Evolutionary conservation across 2,113 vertebrate species (phyloP).

Genomic region (Cephalopterus ornatus): DNA sequence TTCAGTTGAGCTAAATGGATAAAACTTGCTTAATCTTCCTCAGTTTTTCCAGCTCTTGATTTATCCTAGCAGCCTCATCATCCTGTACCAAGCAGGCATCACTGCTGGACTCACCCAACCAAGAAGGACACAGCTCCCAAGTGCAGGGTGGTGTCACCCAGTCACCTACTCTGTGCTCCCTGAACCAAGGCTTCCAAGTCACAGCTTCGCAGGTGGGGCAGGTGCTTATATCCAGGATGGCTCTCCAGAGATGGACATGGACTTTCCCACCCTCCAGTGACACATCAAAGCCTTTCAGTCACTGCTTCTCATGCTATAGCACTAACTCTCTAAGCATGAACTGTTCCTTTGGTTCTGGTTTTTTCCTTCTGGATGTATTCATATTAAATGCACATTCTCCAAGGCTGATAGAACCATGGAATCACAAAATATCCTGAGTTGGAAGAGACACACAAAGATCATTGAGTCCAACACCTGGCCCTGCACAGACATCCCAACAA

Average conservation of each 20-base stretch:
- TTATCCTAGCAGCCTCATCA: neutral
- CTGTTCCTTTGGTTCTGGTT: neutral
- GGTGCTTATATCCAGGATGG: too few species aligned
- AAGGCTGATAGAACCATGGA: neutral
- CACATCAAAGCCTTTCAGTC: neutral
- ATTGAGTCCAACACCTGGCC: neutral
- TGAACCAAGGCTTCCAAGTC: neutral
- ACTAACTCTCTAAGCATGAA: neutral
- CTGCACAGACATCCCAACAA: neutral
- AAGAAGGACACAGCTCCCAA: neutral
- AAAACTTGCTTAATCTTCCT: neutral
- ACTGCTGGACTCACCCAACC: neutral
- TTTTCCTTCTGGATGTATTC: neutral
- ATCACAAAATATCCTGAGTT: neutral
- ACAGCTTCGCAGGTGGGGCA: neutral
- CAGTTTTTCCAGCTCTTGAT: neutral
- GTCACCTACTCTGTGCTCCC: neutral
- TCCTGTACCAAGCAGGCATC: neutral
- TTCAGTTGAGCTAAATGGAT: neutral
- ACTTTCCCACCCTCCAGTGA: neutral
- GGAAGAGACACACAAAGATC: neutral
- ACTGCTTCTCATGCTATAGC: neutral
- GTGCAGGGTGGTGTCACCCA: neutral
- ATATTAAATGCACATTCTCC: neutral
- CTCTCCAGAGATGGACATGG: neutral